Evolutionary conservation across 2,888 invertebrate genomes (phyloP).

Genomic region (Tiliacea citrago): DNA sequence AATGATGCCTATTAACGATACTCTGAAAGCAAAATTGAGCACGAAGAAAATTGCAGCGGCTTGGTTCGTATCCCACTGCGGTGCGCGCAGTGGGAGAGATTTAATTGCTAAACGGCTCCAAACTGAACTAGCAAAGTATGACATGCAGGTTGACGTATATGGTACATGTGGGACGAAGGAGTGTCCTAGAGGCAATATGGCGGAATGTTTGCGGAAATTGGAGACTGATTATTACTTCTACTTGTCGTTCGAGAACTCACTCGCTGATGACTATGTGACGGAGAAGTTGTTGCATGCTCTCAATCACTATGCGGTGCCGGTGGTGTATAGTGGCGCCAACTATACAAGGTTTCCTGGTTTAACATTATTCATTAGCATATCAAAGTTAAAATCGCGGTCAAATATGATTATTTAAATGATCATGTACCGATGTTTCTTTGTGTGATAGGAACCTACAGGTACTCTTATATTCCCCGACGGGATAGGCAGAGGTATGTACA

Average conservation of each 20-base stretch:
- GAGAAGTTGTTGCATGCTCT: conserved; percentile 80
- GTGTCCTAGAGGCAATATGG: conserved; percentile 56
- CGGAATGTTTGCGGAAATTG: conserved; percentile 68
- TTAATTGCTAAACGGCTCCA: conserved; percentile 65
- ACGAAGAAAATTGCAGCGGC: conserved; percentile 76
- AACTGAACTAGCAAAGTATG: conserved; percentile 65
- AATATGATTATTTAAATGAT: too few relatives aligned
- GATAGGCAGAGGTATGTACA: too few relatives aligned
- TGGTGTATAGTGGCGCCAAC: conserved; percentile 82
- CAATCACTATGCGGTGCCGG: conserved; percentile 76
- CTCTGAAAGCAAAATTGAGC: conserved; percentile 68
- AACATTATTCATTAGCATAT: too few relatives aligned
- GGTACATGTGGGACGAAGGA: conserved; percentile 73
- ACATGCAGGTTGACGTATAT: conserved; percentile 74
- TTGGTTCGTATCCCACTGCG: conserved; percentile 81
- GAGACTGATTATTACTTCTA: conserved; percentile 79
- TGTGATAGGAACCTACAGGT: too few relatives aligned
- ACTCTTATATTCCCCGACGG: too few relatives aligned
- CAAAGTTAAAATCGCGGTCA: too few relatives aligned
- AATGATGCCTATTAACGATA: conserved; percentile 71
- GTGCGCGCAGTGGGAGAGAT: conserved; percentile 68
- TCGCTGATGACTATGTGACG: conserved; percentile 81
- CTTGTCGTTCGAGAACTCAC: conserved; percentile 81
- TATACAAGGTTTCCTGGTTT: conserved; percentile 76
- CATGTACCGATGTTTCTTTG: too few relatives aligned